These are phyloP conservation scores for Chironomus riparius DNA, from an alignment of 2,888 invertebrate genomes.

Conservation along the genomic window DNA sequence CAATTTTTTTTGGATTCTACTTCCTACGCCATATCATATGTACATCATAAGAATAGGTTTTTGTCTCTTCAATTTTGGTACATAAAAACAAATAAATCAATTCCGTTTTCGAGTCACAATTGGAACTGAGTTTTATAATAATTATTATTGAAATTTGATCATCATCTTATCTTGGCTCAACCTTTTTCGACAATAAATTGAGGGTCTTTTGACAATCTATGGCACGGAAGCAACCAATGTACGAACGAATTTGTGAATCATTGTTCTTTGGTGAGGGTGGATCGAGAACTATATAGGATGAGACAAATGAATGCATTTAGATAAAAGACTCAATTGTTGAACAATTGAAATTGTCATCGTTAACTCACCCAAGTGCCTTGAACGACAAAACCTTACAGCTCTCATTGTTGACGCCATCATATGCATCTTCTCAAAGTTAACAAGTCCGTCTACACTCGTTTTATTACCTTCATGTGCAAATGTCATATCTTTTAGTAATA, in stretches of 20 bases:
- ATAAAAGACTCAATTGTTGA: not conserved
- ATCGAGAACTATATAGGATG: conserved; percentile 48
- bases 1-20: not conserved
- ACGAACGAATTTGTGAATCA: conserved; percentile 57
- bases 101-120: too few species aligned
- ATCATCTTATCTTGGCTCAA: conserved; percentile 49
- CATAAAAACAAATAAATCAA: not conserved
- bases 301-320: too few species aligned
- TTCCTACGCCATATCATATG: not conserved
- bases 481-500: conserved; percentile 69
- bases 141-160: not conserved
- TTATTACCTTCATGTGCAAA: conserved; percentile 82
- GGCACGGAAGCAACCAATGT: conserved; percentile 62
- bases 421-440: conserved; percentile 86
- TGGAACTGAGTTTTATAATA: not conserved
- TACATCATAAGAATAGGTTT: conserved; percentile 3
- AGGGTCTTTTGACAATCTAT: conserved; percentile 72
- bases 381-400: conserved; percentile 64
- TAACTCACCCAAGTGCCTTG: conserved; percentile 54
- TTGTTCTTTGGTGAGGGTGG: conserved; percentile 63
- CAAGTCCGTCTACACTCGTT: conserved; percentile 65
- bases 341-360: not conserved
- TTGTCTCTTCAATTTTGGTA: not conserved
- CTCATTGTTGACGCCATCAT: conserved; percentile 77
- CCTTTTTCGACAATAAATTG: conserved; percentile 67